Evolutionary conservation across 23 tunicate species (phyloP), one percentile per base, ranked within the genome.

Genomic region (Ciona savignyi): DNA sequence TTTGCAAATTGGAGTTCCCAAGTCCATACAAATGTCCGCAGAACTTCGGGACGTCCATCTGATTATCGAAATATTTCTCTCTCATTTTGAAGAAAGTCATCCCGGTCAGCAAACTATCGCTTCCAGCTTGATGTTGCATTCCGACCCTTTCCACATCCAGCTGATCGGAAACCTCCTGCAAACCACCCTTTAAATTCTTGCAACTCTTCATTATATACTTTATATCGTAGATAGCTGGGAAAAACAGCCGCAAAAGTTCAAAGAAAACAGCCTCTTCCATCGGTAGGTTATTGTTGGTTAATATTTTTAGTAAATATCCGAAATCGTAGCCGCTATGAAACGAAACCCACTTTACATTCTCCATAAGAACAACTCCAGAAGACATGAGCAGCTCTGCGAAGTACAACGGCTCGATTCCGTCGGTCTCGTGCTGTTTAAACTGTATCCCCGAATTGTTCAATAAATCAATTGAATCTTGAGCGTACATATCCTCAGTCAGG

Each of bases 321-420:
- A 94, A 94, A 35, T 94, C 99, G 75, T 94, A 94, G 3, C 99
- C 99, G 72, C 95, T 82, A 80, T 89, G 96, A 51, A 89, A 89
- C 3, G 89, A 75, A 29, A 89, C 89, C 96, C 96, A 89, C 15
- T 74, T 79, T 26, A 89, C 96, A 75, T 83, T 70, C 22, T 89
- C 89, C 74, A 85, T 75, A 48, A 94, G 62, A 24, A 87, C 95
- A 74, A 94, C 78, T 0, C 99, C 99, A 65, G 90, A 82, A 1
- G 99, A 86, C 86, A 84, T 94, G 3, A 94, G 67, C 62, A 94
- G 71, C 65, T 94, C 95, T 19, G 99, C 99, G 70, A 94, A 94
- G 33, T 81, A 87, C 51, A 78, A 31, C 0, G 95, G 99, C 35
- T 94, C 95, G 49, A 94, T 87, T 70, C 99, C 99, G 26, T 87